Evolutionary conservation across 2,113 vertebrate genomes (phyloP).

Genomic region (Hypocryptadius cinnamomeus): DNA sequence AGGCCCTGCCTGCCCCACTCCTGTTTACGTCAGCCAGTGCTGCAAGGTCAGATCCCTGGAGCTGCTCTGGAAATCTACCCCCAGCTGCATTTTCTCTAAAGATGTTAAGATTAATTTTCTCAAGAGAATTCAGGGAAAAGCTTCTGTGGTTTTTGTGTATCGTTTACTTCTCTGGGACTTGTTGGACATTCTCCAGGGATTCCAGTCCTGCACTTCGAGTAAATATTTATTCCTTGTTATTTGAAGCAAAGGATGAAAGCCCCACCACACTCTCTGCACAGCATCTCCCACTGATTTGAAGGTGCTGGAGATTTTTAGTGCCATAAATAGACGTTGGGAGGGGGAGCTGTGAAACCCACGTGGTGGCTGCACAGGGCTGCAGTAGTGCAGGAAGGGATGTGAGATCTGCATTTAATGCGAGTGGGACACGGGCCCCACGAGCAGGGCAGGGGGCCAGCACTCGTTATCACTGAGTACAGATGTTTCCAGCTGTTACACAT

Average conservation of each 20-base stretch:
- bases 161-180: slow-evolving; percentile 35
- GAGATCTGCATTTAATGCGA: neutral
- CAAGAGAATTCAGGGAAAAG: slow-evolving; percentile 39
- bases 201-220: slow-evolving; percentile 9
- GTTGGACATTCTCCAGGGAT: slow-evolving; percentile 44
- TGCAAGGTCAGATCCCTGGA: slow-evolving; percentile 40
- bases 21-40: slow-evolving; percentile 37
- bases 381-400: neutral
- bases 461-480: neutral
- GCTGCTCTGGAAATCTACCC: slow-evolving; percentile 36
- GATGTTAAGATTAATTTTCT: slow-evolving; percentile 48
- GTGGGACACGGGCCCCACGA: fast-evolving
- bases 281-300: slow-evolving; percentile 7
- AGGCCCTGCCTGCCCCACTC: slow-evolving; percentile 29
- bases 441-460: neutral
- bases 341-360: neutral
- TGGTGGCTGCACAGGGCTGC: neutral
- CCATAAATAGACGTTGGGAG: neutral
- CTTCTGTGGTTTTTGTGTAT: slow-evolving; percentile 28
- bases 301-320: slow-evolving; percentile 1
- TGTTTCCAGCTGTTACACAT: neutral
- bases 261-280: neutral
- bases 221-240: slow-evolving; percentile 57
- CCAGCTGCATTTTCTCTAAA: slow-evolving; percentile 53
- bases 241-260: slow-evolving; percentile 45